A percentile compares a stretch with the other conserved stretches of the same genome.
Evolutionary conservation across 2,888 invertebrate genomes (phyloP).

Genomic region (Sarcophaga carnaria): DNA sequence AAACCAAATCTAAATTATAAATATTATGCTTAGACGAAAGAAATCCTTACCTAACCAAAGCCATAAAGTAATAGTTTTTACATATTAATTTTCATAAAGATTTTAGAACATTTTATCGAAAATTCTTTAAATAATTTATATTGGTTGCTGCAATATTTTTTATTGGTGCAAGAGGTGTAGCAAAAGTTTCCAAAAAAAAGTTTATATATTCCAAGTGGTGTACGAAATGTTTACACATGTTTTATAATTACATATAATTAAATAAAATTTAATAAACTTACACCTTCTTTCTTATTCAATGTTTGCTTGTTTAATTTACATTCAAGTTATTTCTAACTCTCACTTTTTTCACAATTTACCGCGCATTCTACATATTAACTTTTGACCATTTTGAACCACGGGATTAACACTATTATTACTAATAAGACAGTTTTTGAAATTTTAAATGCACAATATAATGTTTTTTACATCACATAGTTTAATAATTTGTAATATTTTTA

Average conservation of each 20-base stretch:
- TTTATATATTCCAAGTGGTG: neutral
- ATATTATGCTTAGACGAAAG: slow-evolving; percentile 17
- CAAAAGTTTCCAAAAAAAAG: no score
- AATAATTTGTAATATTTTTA: neutral
- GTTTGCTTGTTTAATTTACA: no score
- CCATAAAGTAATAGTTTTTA: slow-evolving; percentile 35
- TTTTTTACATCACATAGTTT: no score
- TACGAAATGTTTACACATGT: slow-evolving; percentile 19
- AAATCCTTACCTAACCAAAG: slow-evolving; percentile 43
- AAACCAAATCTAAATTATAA: slow-evolving; percentile 80
- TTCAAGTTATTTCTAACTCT: no score
- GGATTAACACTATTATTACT: no score
- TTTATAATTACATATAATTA: neutral
- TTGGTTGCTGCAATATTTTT: neutral
- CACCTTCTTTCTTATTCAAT: neutral
- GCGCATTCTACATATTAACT: no score
- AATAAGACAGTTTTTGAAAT: no score
- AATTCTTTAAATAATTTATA: neutral
- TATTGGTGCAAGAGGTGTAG: slow-evolving; percentile 12
- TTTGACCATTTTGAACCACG: no score
- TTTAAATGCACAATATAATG: no score
- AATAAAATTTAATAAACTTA: slow-evolving; percentile 23
- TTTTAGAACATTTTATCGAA: neutral
- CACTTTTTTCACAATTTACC: no score
- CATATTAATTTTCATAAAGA: neutral